These are phyloP conservation scores for Calameuta filiformis DNA, from an alignment of 2,888 invertebrate genomes.

Conservation along the genomic window DNA sequence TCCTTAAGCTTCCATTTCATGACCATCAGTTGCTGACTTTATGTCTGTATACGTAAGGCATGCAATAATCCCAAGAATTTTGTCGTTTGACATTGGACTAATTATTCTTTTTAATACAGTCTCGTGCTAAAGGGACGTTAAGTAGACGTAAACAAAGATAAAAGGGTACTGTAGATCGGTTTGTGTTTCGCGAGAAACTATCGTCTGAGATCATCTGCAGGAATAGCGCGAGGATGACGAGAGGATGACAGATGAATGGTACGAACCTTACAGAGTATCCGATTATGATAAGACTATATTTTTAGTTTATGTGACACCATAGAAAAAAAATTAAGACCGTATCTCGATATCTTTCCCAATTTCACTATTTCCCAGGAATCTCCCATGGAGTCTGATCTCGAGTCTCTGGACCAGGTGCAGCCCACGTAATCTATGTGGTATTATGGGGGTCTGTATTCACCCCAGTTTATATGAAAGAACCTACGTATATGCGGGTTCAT, in stretches of 20 bases:
- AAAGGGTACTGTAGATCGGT: background rate
- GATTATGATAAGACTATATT: background rate
- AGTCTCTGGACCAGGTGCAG: conserved; percentile 22
- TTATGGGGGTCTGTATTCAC: conserved; percentile 53
- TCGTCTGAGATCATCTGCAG: background rate
- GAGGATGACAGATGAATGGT: background rate
- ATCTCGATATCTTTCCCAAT: background rate
- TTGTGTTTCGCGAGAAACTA: background rate
- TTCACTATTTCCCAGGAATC: background rate
- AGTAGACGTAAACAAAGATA: background rate
- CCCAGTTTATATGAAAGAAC: conserved; percentile 48
- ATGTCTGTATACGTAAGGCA: background rate
- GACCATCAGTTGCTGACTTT: background rate
- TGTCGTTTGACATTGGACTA: background rate
- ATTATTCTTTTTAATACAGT: background rate
- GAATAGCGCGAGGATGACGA: background rate
- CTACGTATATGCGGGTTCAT: conserved; percentile 53
- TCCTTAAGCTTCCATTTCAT: background rate
- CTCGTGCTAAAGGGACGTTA: background rate
- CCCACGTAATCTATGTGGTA: conserved; percentile 21
- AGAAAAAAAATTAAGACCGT: background rate
- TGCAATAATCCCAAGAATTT: background rate
- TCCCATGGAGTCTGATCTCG: background rate
- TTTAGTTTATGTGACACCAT: background rate
- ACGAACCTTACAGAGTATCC: background rate